Base-by-base conservation (phyloP, 1,140 invertebrate species). In the Calliphora vicina region DNA sequence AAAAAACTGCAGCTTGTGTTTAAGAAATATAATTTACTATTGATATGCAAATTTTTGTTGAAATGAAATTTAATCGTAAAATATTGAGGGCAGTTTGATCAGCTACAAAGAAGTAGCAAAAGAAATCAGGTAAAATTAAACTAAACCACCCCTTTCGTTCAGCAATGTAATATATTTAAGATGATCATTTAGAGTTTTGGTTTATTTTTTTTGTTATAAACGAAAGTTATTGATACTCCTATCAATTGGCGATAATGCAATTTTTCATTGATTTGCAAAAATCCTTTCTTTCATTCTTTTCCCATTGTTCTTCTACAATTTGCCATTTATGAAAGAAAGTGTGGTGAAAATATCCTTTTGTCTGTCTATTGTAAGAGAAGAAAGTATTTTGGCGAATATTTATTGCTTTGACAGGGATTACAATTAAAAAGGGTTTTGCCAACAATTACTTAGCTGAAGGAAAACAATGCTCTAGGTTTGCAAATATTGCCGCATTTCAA, bases 51-150 rank as follows among this genome's bases (percentile, higher is more conserved):
- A 67, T 67, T 67, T 67, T 67, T 67, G 5, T 67, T 67, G 8
- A 0, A 1, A 50, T 15, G 45, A 50, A 50, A 50, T 23, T 67
- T 67, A 67, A 67, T 67, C 20, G 25, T 67, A 67, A 67, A 50
- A 67, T 67, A 67, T 67, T 67, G 61, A 67, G 61, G 61, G 61
- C 61, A 67, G 61, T 67, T 67, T 67, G n/a, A n/a, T 61, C n/a
- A n/a, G n/a, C 9, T 23, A 35, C 6, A 35, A 5, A 35, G 29
- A 35, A 35, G 35, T n/a, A n/a, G n/a, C n/a, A 67, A 20, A 3
- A 23, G 0, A 6, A 23, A 67, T 67, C 61, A 67, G 61, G 61
- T 67, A 67, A 23, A 57, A n/a, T 15, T 1, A 17, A 17, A 57
- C n/a, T 15, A 67, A 67, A 25, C n/a, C 61, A 67, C 20, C 61